Conservation (phyloP, 2,888 invertebrate genomes). For the Malachius bipustulatus region DNA sequence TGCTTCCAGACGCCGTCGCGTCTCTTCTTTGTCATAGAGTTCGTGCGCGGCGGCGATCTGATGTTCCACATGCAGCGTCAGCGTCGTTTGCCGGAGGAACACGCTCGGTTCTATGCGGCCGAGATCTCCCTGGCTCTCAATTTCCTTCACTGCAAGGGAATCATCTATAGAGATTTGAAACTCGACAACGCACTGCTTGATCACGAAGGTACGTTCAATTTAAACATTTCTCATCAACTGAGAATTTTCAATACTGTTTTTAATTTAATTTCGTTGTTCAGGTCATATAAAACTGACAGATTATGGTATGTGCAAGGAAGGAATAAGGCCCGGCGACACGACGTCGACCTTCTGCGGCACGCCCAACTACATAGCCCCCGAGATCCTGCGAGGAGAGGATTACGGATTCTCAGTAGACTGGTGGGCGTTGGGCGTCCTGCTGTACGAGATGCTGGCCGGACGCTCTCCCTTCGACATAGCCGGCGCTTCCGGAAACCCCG, state of each 20-base stretch:
- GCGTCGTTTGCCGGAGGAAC: slow-evolving; percentile 89
- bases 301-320: slow-evolving; percentile 98
- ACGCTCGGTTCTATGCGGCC: too few species aligned
- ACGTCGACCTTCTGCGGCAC: slow-evolving; percentile 96
- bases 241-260: too few species aligned
- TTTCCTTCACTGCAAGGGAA: slow-evolving; percentile 95
- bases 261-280: too few species aligned
- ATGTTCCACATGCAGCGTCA: too few species aligned
- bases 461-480: too few species aligned
- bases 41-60: too few species aligned
- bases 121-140: slow-evolving; percentile 91
- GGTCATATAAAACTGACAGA: slow-evolving; percentile 98
- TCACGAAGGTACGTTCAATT: too few species aligned
- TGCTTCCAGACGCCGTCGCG: slow-evolving; percentile 98
- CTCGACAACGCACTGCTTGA: slow-evolving; percentile 95
- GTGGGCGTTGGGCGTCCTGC: slow-evolving; percentile 99
- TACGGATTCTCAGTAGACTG: too few species aligned
- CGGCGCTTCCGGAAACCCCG: slow-evolving; percentile 92
- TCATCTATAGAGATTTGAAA: slow-evolving; percentile 95
- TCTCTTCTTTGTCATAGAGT: slow-evolving; percentile 97
- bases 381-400: too few species aligned
- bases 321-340: slow-evolving; percentile 85
- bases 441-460: too few species aligned
- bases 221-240: too few species aligned
- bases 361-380: too few species aligned